phyloP scores from a whole-genome alignment of 2,113 vertebrate genomes.

The Girardinichthys multiradiatus region DNA sequence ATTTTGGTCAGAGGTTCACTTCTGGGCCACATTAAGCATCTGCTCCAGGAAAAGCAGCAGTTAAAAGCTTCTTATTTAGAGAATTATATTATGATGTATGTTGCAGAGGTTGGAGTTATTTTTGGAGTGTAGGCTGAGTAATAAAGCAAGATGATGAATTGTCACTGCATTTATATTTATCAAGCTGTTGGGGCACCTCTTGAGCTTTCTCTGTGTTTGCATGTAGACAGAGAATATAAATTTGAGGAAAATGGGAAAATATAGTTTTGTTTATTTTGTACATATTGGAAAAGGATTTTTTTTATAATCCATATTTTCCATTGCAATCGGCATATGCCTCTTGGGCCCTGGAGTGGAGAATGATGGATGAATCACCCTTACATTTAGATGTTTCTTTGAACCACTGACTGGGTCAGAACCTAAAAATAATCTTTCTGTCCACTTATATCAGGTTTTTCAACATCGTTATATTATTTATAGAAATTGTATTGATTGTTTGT shows the following conservation, averaged over 20 bases:
- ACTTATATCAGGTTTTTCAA: background rate
- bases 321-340: background rate
- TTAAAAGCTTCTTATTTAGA: constrained; percentile 21
- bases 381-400: background rate
- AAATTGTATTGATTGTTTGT: background rate
- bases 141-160: constrained; percentile 22
- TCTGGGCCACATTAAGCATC: constrained; percentile 3
- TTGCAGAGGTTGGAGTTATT: constrained; percentile 16
- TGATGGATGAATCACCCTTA: background rate
- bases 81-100: constrained; percentile 24
- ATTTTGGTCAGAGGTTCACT: constrained; percentile 18
- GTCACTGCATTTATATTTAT: constrained; percentile 22
- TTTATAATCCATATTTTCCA: background rate
- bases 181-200: constrained; percentile 23
- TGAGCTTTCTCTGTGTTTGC: background rate
- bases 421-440: background rate
- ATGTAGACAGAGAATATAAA: background rate
- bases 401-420: background rate
- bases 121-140: constrained; percentile 16
- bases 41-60: constrained; percentile 12
- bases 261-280: background rate
- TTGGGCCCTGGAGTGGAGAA: background rate
- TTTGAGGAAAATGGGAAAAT: background rate
- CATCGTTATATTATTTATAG: background rate
- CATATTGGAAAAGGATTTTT: background rate